Base-by-base conservation (phyloP, 2,888 invertebrate species). In the Lamellibrachia columna region DNA sequence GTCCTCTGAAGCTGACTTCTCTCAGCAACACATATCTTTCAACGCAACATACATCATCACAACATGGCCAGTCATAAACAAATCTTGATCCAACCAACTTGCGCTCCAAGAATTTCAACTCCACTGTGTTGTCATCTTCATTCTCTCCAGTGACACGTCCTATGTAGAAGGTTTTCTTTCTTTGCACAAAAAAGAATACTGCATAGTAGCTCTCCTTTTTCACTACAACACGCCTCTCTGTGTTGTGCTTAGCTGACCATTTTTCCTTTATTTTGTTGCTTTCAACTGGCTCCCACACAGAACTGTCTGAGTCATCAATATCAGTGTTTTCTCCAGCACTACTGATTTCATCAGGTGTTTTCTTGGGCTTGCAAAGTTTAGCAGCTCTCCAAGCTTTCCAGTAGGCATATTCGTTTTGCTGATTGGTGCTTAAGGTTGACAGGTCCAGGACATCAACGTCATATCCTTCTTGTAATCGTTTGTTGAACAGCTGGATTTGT, bases 341-440 rank as follows among this genome's bases (percentile, higher is more conserved):
- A 55, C 55, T 55, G 55, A 7, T 55, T 55, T 55, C 55, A 55
- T 55, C 55, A 55, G 55, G 55, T 55, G 55, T 55, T 55, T n/a
- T 28, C 11, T 90, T 52, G 7, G 15, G 2, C 53, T 93, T 40
- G 7, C n/a, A 15, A 15, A 92, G 58, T 90, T 92, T 92, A 28
- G 91, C 92, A 53, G 90, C 91, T 75, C 40, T 53, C 93, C 93
- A 93, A 52, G 93, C 92, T 75, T 92, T 92, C 92, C 93, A 93
- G 53, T 93, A 91, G 15, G 92, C 22, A 75, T 93, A 93, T 90
- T 93, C 93, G n/a, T 92, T 7, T 90, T 91, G 52, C 7, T 53
- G 4, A 58, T 60, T 75, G n/a, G 52, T 53, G n/a, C 58, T 91
- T 58, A 92, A 91, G 60, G 22, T 91, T 92, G 75, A 91, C 90